Base-by-base conservation (phyloP, 1,140 invertebrate species). In the Coboldia fuscipes region DNA sequence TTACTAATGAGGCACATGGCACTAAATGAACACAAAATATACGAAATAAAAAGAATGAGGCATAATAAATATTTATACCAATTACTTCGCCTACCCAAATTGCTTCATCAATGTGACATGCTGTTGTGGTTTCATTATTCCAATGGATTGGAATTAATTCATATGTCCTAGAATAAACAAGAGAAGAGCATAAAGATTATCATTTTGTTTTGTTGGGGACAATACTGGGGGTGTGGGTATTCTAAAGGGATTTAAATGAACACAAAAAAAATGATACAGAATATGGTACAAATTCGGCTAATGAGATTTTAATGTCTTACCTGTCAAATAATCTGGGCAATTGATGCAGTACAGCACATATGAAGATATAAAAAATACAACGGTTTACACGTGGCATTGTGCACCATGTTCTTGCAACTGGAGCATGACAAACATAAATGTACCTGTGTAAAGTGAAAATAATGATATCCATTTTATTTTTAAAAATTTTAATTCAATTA, bases 351-450 rank as follows among this genome's bases (percentile, higher is more conserved):
- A 74, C 64, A 0, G 84, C 78, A 6, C 74, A 52, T 19, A 81
- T 42, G 19, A 72, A 72, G 30, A 89, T 84, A 48, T 70, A 70
- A 17, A 68, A 60, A 3, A 85, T 71, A 39, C 73, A 78, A 39
- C 73, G 75, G 41, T 73, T 68, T 2, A 86, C 83, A 3, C 74
- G 66, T 0, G 75, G 70, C 63, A 86, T 75, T 0, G 84, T 90
- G 52, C 85, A 90, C 72, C 81, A 86, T 16, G 69, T 77, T 38
- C 70, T 64, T 0, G 85, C 84, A 37, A 78, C 66, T 2, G 80
- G 74, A 3, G 82, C 79, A 53, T 89, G 83, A 46, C 85, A 90
- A 0, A 90, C 81, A 56, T 88, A 90, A 38, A 90, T 85, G 57
- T 89, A 90, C 38, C 52, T 55, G 42, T 24, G 9, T n/a, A 34